A percentile compares a stretch with the other conserved stretches of the same genome.
Conservation (phyloP, 2,797 vertebrate genomes). For the Sebastes melanostomus region DNA sequence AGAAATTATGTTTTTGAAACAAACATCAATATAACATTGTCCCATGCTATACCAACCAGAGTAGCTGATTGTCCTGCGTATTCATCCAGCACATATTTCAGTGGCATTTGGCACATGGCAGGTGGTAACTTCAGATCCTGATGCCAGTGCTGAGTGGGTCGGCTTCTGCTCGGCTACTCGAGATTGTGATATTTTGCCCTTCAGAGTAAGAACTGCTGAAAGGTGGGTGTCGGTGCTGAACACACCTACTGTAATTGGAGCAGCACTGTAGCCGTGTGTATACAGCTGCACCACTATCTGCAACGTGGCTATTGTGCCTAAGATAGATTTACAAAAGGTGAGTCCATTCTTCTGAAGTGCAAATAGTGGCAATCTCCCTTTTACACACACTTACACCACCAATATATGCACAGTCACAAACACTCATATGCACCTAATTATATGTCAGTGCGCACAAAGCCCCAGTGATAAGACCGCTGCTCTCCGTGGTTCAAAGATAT, state of each 20-base stretch:
- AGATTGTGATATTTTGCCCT: not conserved
- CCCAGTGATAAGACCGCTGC: not conserved
- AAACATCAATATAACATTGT: not conserved
- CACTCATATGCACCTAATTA: constrained; percentile 15
- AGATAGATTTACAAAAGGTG: constrained; percentile 46
- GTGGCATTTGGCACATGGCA: not conserved
- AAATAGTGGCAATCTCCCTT: constrained; percentile 57
- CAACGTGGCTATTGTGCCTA: not conserved
- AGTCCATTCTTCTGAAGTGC: constrained; percentile 58
- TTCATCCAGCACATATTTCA: not conserved
- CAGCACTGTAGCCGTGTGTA: constrained; percentile 22
- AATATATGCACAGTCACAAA: constrained; percentile 55
- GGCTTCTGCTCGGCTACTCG: not conserved
- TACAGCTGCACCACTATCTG: constrained; percentile 50
- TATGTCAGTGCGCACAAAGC: not conserved
- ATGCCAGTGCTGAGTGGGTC: not conserved
- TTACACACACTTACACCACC: constrained; percentile 7
- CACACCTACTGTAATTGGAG: not conserved
- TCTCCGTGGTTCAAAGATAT: not conserved
- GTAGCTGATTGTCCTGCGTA: not conserved
- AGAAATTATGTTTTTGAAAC: not conserved
- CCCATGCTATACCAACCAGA: not conserved
- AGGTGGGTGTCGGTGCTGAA: constrained; percentile 18
- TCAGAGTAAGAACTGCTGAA: constrained; percentile 12
- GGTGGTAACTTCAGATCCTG: constrained; percentile 1